Evolutionary conservation across 64 coral and sea anemone species (phyloP), one percentile per base, ranked within the genome.

Genomic region (Astreopora myriophthalma): DNA sequence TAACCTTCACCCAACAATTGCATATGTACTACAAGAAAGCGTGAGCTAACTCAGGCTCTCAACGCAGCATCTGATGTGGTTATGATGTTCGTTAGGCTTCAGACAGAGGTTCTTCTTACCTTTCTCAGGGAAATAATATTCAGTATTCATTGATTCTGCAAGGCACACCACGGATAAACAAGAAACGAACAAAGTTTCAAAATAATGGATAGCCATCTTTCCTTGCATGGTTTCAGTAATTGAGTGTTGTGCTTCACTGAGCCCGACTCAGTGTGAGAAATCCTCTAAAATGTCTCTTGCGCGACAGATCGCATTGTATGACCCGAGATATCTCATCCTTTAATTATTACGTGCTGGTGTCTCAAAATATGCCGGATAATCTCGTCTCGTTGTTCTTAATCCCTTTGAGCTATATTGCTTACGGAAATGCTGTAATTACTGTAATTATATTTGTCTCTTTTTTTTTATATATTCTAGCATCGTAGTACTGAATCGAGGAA

Each of bases 331-430:
- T 37, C 34, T 24, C 71, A 74, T 35, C 71, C 71, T 40, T 74
- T 74, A n/a, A n/a, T 24, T 46, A 32, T 79, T 79, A 46, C 75
- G 46, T 49, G 28, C 1, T 25, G 44, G 27, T 57, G 31, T 25
- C 44, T 6, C n/a, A n/a, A n/a, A n/a, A n/a, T 19, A 20, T 16
- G 3, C 16, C 5, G 5, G 23, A 32, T 30, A 32, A 32, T 16
- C 51, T 49, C 48, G 24, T 19, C 44, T 17, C 44, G 24, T 19
- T 3, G 1, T 19, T 20, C 0, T 73, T 38, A 37, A 79, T 29
- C 75, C 27, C 28, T 25, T 79, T 79, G 46, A 58, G 26, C 26
- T 55, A 55, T n/a, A n/a, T 79, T 79, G 48, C 29, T 79, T 79
- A 79, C 26, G 75, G 46, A 32, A n/a, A n/a, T n/a, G n/a, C n/a